Base-by-base conservation (phyloP, 2,797 vertebrate species). In the Rachycentron canadum region DNA sequence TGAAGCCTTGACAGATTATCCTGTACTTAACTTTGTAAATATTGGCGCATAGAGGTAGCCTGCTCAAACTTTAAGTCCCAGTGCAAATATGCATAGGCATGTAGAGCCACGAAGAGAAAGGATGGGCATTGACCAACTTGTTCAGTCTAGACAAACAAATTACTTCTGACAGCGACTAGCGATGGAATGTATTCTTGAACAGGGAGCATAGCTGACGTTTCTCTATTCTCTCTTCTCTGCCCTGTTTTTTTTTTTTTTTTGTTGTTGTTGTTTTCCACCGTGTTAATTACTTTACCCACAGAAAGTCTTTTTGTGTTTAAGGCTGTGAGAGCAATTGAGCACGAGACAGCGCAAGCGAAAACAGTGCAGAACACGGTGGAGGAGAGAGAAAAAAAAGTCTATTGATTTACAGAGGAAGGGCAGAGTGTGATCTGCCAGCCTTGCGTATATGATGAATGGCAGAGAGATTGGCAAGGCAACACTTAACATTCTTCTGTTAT, bases 381-480 rank as follows among this genome's bases (percentile, higher is more conserved):
- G 80, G 57, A 62, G 60, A n/a, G 40, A 36, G 16, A 17, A 17
- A 47, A 58, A 63, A 71, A 69, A 59, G 65, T 67, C 81, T 86
- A 91, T 93, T 92, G 93, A 94, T 93, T 93, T 90, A 81, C 78
- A 86, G 85, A 90, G 85, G 91, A 90, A 90, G 74, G 87, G 84
- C 79, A 76, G 83, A 89, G 87, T 84, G 86, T 69, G 85, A 90
- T 86, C 76, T 89, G 86, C 83, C 93, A 85, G 80, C 80, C 73
- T 85, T 50, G 73, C 56, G 71, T 86, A 88, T 90, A 91, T 92
- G 93, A 94, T 95, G 93, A 95, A 95, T 93, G 89, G 86, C 82
- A 92, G 85, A 88, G 81, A 84, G 89, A 92, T 69, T 91, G 87
- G 90, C 91, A 78, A 67, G 73, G 69, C 85, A 79, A 73, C 71